Evolutionary conservation across 2,113 vertebrate genomes (phyloP), one percentile per base, ranked within the genome.

Genomic region (Corvus hawaiiensis): DNA sequence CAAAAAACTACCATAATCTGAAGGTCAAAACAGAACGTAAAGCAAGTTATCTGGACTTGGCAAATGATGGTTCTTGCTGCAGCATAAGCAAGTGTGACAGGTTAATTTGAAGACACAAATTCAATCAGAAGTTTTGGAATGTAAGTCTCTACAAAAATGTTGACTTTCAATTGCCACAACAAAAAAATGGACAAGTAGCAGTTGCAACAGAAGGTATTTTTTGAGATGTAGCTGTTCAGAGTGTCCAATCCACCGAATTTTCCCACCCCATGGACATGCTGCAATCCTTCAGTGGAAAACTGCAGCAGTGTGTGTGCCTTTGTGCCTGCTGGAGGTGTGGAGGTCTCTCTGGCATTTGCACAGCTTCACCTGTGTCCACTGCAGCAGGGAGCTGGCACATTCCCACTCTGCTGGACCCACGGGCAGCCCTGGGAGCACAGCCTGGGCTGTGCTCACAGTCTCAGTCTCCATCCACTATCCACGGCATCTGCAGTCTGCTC

Each of bases 401-500:
- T 8, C n/a, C 44, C 55, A 27, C 35, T n/a, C 35, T n/a, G 9
- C 46, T 59, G 19, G 51, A 37, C 7, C 33, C 79, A 67, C 0
- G 59, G 66, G 75, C 91, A 88, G 92, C 84, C 58, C 63, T 0
- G 13, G 76, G 33, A 92, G 66, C 83, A 21, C 63, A n/a, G 13
- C 51, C 89, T 1, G 15, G 58, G 46, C 80, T 32, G 4, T 6
- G 20, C 37, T 87, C 74, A 59, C 85, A 58, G 49, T 5, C 84
- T 51, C 85, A 35, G 56, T 8, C 88, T 64, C 85, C 75, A 74
- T 59, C 89, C 79, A 7, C 19, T 72, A 74, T 59, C 87, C 79
- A 7, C 16, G 23, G 76, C 74, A 95, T 96, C 95, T 80, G 94
- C 92, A 94, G 51, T 12, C 48, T 44, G 94, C 92, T 96, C 95